These are phyloP conservation scores for Volucella inflata DNA, from an alignment of 2,888 invertebrate species.

Conservation along the genomic window DNA sequence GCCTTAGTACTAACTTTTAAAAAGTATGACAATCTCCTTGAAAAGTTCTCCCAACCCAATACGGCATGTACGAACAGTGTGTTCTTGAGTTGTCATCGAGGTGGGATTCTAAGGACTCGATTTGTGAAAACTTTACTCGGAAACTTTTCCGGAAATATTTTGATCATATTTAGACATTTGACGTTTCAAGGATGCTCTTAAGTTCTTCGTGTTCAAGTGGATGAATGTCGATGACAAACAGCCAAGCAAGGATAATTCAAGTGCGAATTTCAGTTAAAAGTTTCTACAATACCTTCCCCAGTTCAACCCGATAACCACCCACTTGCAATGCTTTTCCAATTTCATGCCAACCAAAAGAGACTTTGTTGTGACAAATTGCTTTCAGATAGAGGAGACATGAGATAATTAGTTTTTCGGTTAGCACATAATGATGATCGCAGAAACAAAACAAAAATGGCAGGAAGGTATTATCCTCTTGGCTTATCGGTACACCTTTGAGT, in stretches of 20 bases:
- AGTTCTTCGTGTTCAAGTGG: constrained; percentile 69
- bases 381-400: no score
- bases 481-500: no score
- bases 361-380: no score
- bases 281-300: constrained; percentile 5
- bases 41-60: constrained; percentile 42
- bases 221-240: constrained; percentile 70
- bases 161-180: constrained; percentile 74
- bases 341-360: no score
- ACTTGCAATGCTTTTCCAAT: no score
- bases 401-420: no score
- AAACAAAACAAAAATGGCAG: no score
- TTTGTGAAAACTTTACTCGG: constrained; percentile 61
- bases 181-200: constrained; percentile 66
- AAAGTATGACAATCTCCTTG: constrained; percentile 62
- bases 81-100: constrained; percentile 68
- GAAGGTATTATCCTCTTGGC: no score
- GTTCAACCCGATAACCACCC: no score
- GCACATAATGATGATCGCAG: no score
- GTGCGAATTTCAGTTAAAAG: constrained; percentile 65
- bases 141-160: constrained; percentile 65
- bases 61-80: constrained; percentile 40
- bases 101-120: constrained; percentile 57
- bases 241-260: constrained; percentile 46
- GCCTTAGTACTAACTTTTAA: constrained; percentile 34